Percentiles rank a stretch among this genome's conserved stretches.
These are phyloP conservation scores for Peribatodes rhomboidaria DNA, from an alignment of 2,888 invertebrate species.

Conservation along the genomic window DNA sequence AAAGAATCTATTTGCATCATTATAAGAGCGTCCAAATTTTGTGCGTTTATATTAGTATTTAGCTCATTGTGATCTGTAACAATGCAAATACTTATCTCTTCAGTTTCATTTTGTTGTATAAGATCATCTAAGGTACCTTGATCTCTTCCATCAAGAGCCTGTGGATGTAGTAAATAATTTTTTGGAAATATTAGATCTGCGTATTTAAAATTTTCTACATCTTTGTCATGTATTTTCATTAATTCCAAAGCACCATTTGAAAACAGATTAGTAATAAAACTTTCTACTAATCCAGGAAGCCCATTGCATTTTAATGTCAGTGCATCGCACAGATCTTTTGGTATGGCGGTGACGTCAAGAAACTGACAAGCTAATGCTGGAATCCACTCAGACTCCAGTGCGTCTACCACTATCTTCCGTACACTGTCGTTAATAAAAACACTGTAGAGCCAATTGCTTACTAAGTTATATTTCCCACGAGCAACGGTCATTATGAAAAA, in stretches of 20 bases:
- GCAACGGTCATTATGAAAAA: constrained; percentile 70
- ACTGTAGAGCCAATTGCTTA: constrained; percentile 74
- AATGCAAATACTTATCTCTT: constrained; percentile 68
- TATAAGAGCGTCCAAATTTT: constrained; percentile 79
- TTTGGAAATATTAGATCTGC: constrained; percentile 76
- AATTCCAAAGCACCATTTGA: constrained; percentile 78
- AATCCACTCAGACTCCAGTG: constrained; percentile 72
- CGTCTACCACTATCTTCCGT: constrained; percentile 75
- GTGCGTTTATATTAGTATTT: constrained; percentile 70
- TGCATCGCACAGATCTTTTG: constrained; percentile 81
- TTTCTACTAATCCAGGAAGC: constrained; percentile 83
- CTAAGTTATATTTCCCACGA: constrained; percentile 72
- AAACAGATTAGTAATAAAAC: constrained; percentile 81
- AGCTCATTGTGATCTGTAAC: constrained; percentile 71
- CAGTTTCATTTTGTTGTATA: constrained; percentile 59
- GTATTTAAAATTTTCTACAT: constrained; percentile 58
- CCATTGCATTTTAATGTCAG: constrained; percentile 78
- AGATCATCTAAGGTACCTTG: constrained; percentile 66
- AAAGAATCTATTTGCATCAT: constrained; percentile 86
- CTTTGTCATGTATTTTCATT: constrained; percentile 60
- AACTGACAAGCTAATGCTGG: constrained; percentile 87
- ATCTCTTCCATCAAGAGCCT: constrained; percentile 67
- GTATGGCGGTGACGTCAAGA: constrained; percentile 86
- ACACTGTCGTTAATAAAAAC: constrained; percentile 73
- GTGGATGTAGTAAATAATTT: constrained; percentile 62